These are phyloP conservation scores for Anabacerthia variegaticeps DNA, from an alignment of 2,797 vertebrate species.

Conservation along the genomic window DNA sequence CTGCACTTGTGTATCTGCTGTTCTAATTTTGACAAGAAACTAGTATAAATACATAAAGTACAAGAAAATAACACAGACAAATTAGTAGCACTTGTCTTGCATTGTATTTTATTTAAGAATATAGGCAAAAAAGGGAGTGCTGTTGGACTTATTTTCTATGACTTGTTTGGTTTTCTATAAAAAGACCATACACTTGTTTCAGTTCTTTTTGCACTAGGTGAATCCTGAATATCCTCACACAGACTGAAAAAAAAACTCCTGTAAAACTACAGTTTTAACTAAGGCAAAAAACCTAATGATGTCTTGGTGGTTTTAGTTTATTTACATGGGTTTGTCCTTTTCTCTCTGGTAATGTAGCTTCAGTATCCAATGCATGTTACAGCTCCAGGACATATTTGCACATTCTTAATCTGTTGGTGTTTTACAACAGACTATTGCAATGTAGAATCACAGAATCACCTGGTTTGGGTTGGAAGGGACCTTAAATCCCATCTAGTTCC, in stretches of 20 bases:
- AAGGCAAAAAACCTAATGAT: not conserved
- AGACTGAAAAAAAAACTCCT: accelerated
- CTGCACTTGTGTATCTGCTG: not conserved
- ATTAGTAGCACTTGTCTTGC: not conserved
- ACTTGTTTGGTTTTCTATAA: not conserved
- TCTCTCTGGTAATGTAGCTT: not conserved
- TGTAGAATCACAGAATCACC: not conserved
- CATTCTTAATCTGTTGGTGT: accelerated
- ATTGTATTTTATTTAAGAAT: not conserved
- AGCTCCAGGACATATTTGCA: not conserved
- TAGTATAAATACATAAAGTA: not conserved
- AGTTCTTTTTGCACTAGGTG: not conserved
- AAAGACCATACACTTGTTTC: not conserved
- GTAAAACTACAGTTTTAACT: not conserved
- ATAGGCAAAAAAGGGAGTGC: accelerated
- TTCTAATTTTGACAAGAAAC: not conserved
- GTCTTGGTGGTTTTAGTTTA: not conserved
- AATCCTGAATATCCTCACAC: not conserved
- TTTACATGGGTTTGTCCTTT: not conserved
- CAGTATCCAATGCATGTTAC: not conserved
- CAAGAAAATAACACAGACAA: not conserved
- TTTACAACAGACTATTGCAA: not conserved
- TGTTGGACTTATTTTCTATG: not conserved
- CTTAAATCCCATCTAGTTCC: too few species aligned
- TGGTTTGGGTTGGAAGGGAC: not conserved